Base-by-base conservation (phyloP, 1,140 invertebrate genomes). In the Drosophila trapezifrons region DNA sequence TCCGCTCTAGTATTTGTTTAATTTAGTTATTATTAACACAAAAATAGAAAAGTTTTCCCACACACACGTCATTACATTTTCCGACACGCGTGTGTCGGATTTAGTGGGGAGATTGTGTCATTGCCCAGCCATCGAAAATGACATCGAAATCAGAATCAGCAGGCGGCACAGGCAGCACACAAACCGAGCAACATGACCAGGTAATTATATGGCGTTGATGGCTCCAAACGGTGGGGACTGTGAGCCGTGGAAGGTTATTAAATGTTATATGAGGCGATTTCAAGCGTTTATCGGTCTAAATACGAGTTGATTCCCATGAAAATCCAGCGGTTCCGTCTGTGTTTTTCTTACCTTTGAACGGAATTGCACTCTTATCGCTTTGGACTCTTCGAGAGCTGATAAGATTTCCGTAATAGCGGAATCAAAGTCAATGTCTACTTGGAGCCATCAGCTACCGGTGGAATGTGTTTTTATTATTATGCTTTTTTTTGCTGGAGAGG, bases 371-470 rank as follows among this genome's bases (percentile, higher is more conserved):
- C 82, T 81, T 81, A 84, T 81, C 80, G 46, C 25, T 8, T 46
- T 76, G 71, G 76, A 66, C 75, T 49, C 63, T 37, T 15, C 15
- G 20, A 42, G n/a, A 37, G 35, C 62, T 86, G 81, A 84, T 84
- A 81, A 84, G 77, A 82, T 76, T 70, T 47, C 51, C 37, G 40
- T 37, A 38, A 38, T 22, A 51, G 49, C 40, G 57, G 73, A 84
- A 80, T 84, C 81, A 85, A 74, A 80, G 67, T 85, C 82, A 77
- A 80, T 76, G 54, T 40, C 27, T 46, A 80, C 29, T 76, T 47
- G 35, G 35, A 43, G 29, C 7, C 38, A 73, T 43, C 63, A 43
- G 67, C 67, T 71, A 71, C 67, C 67, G 67, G 51, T 12, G 51
- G 65, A 71, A 57, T 57, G 32, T 38, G 40, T 27, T 18, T 56